Evolutionary conservation across 2,113 vertebrate genomes (phyloP), one percentile per base, ranked within the genome.

Genomic region (Lasiurus cinereus): DNA sequence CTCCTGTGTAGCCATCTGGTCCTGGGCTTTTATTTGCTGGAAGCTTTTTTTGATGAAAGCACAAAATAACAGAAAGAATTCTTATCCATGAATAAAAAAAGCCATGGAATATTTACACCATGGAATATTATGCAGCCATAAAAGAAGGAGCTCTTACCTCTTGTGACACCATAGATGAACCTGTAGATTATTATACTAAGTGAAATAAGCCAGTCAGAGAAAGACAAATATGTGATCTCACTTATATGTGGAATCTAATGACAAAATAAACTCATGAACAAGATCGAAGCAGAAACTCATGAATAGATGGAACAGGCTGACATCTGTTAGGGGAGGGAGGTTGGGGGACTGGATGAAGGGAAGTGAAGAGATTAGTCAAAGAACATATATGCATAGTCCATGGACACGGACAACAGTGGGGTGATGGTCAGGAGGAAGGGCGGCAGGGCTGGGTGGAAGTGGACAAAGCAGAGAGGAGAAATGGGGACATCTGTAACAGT

Each of bases 21-120:
- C n/a, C n/a, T n/a, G n/a, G n/a, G n/a, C n/a, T n/a, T n/a, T n/a
- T n/a, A n/a, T n/a, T n/a, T n/a, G n/a, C n/a, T n/a, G n/a, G n/a
- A n/a, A n/a, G n/a, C n/a, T n/a, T n/a, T n/a, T 5, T 59, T 59
- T 64, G 64, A 83, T 70, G 54, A 84, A 80, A 90, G 15, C 18
- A 74, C 56, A 94, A 88, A 87, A 77, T 70, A 83, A n/a, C 19
- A 90, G 56, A 56, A 87, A 88, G 39, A 3, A 48, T 3, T 88
- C 19, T 64, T 64, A 64, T 64, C 22, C 62, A 64, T 13, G 11
- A 64, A 64, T 29, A 11, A 64, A 64, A 64, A 64, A 64, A 64
- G 62, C 62, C 27, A 13, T 64, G 62, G 62, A 29, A 64, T 12
- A 64, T 64, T 64, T 64, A 64, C 62, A 64, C 62, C 29, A 64